Base-by-base conservation (phyloP, 2,888 invertebrate species). In the Heliothis peltigera region DNA sequence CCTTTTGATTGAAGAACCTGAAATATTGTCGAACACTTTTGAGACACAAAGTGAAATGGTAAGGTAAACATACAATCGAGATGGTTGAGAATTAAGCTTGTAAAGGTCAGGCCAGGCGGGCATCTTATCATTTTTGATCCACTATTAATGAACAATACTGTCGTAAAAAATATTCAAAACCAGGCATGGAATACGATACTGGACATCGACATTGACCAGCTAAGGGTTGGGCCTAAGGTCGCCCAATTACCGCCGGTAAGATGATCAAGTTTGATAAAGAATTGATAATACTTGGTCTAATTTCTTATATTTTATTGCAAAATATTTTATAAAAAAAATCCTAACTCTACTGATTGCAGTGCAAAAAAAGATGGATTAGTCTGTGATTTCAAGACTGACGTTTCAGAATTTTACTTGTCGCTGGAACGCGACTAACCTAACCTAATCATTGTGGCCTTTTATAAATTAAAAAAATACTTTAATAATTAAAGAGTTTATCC, bases 351-450 rank as follows among this genome's bases (percentile, higher is more conserved):
- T 39, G 39, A 39, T 5, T n/a, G 15, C 15, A 15, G 4, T 15
- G 15, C 5, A 15, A 35, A 5, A 39, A 39, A 39, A 15, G 4
- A 39, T 4, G n/a, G 5, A 39, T n/a, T n/a, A 5, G 39, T 39
- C n/a, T 39, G 6, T 39, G 39, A 39, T 39, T n/a, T 39, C 2
- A n/a, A 8, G 17, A 47, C 17, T 15, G 17, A 17, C 18, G 8
- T 12, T 0, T 17, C 4, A 4, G 0, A 28, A 5, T 48, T 43
- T 32, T 10, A 19, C 19, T 48, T 58, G 72, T 67, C 70, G 67
- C 71, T 77, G 79, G 61, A 79, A 77, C 74, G 69, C 74, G 67
- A 47, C 48, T 70, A 80, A 80, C 77, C 70, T 84, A 80, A 79
- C 77, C 68, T 62, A 21, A 56, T 72, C 46, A 62, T 63, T 69